Evolutionary conservation across 2,888 invertebrate genomes (phyloP).

Genomic region (Agrilus biguttatus): DNA sequence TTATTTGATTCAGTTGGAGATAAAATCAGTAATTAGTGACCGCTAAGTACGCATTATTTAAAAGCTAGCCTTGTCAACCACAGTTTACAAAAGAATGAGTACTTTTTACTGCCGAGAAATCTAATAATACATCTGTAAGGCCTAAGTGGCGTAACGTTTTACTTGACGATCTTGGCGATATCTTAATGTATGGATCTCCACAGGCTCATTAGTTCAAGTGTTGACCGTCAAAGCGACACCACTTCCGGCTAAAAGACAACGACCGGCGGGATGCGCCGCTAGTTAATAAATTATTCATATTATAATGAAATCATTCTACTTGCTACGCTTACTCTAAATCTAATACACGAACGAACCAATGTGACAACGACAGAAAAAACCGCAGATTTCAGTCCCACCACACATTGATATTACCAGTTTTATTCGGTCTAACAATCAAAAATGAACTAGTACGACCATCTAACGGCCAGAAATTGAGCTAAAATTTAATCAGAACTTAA

Average conservation of each 20-base stretch:
- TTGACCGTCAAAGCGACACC: constrained; percentile 22
- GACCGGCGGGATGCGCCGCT: constrained; percentile 18
- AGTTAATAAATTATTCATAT: constrained; percentile 17
- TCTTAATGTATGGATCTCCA: constrained; percentile 21
- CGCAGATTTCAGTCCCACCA: neutral
- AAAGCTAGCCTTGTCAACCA: constrained; percentile 7
- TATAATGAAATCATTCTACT: constrained; percentile 17
- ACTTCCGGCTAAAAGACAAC: constrained; percentile 23
- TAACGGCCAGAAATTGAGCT: too few species aligned
- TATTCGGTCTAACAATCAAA: too few species aligned
- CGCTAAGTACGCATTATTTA: neutral
- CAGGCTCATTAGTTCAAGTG: constrained; percentile 22
- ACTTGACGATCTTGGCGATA: constrained; percentile 16
- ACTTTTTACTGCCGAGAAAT: constrained; percentile 9
- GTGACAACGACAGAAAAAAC: constrained; percentile 1
- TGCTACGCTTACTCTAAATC: constrained; percentile 3
- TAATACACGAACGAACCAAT: constrained; percentile 1
- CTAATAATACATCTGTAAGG: constrained; percentile 10
- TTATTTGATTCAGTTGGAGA: too few species aligned
- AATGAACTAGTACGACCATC: too few species aligned
- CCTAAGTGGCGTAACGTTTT: constrained; percentile 17
- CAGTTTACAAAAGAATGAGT: constrained; percentile 6
- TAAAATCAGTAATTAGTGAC: too few species aligned
- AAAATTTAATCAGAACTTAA: too few species aligned
- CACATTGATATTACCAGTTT: too few species aligned